Base-by-base conservation (phyloP, 2,888 invertebrate genomes). In the Nasonovia ribisnigri region DNA sequence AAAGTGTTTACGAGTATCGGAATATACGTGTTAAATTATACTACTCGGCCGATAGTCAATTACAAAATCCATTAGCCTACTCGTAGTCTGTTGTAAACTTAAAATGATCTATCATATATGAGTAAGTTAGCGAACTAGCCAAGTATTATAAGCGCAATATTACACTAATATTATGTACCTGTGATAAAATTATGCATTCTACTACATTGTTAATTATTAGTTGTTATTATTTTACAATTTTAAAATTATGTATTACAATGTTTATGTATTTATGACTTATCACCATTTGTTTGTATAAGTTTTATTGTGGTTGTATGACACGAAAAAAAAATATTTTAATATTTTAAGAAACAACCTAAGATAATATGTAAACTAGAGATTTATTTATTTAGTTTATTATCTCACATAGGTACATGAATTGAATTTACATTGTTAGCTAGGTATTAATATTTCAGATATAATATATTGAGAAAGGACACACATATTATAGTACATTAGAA, bases 41-140 rank as follows among this genome's bases (percentile, higher is more conserved):
- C 51, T 16, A 42, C 84, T 43, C 91, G 43, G 20, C 43, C 84
- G 54, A 84, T 43, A 57, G 77, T 90, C 57, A 36, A 13, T 91
- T 86, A 57, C 60, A 86, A 57, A 57, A 86, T 86, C 86, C 86
- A 91, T 91, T 91, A 91, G 57, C 11, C 46, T 46, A n/a, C n/a
- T n/a, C n/a, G n/a, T n/a, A 46, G 46, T 86, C 54, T 43, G 54
- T 43, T 84, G 84, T 24, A 10, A 84, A 91, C 54, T 91, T 11
- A 43, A 57, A 91, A 90, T 84, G 42, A 43, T 91, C 24, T 67
- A 89, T 43, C 13, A 90, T 90, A 48, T 48, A 48, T 36, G 46
- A 46, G 46, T 36, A 24, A 24, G 4, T 90, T 48, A 90, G 5
- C 46, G 11, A 29, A 67, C 67, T 46, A 67, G n/a, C 46, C 46